Percentiles rank a stretch among this genome's conserved stretches.
phyloP scores from a whole-genome alignment of 2,888 invertebrate species.

The Noctua pronuba region DNA sequence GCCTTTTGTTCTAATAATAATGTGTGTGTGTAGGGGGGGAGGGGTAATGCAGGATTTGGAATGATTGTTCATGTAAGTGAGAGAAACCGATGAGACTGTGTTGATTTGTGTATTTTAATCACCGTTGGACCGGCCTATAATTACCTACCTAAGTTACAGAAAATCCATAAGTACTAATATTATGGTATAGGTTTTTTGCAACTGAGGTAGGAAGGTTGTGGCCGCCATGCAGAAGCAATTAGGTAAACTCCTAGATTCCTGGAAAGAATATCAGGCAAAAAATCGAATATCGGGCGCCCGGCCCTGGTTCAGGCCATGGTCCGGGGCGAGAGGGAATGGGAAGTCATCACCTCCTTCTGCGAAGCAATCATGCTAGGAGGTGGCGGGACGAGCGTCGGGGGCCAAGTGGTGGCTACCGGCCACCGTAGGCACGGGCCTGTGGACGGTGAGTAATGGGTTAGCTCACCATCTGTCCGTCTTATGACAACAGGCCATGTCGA shows the following conservation, averaged over 20 bases:
- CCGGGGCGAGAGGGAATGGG: no score
- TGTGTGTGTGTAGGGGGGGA: background rate
- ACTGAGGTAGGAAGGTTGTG: background rate
- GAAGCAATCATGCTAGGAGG: no score
- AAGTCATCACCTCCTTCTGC: no score
- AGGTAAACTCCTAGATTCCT: background rate
- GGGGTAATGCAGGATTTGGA: background rate
- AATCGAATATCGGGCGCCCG: no score
- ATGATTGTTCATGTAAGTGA: background rate
- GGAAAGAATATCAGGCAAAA: background rate
- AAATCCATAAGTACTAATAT: no score
- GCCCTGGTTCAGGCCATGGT: no score
- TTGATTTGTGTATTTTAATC: background rate
- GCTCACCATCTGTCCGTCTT: no score
- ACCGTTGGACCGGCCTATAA: background rate
- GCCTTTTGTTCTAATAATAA: background rate
- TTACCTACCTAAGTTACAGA: background rate
- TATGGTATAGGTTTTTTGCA: background rate
- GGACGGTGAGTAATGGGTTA: no score
- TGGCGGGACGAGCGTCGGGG: no score
- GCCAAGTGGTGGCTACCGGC: no score
- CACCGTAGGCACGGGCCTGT: no score
- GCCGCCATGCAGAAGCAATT: background rate
- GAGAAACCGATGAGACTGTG: background rate
- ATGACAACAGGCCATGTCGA: no score